Percentiles rank a stretch among this genome's conserved stretches.
Conservation (phyloP, 2,113 vertebrate species). For the Rhea pennata region DNA sequence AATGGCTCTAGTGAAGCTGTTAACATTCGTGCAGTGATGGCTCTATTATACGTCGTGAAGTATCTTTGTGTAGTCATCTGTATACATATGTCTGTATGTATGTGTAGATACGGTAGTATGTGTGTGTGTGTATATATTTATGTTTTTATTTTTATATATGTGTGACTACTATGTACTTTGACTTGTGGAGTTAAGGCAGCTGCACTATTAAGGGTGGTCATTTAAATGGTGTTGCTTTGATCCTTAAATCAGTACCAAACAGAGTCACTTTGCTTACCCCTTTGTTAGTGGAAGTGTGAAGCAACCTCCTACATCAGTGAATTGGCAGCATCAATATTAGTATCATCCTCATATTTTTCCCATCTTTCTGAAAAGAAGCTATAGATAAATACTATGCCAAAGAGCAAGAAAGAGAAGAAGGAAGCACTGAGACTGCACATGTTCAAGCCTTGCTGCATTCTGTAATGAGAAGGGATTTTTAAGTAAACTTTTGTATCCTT, state of each 20-base stretch:
- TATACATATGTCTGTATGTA: no score
- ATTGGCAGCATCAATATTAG: not conserved
- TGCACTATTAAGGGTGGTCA: not conserved
- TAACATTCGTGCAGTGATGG: not conserved
- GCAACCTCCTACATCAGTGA: not conserved
- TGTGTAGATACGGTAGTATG: not conserved
- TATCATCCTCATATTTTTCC: not conserved
- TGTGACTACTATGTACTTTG: not conserved
- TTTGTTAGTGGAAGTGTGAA: not conserved
- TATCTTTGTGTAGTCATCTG: not conserved
- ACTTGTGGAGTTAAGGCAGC: not conserved
- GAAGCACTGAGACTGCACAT: not conserved
- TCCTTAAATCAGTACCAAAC: not conserved
- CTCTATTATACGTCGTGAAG: not conserved
- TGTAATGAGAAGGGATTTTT: not conserved
- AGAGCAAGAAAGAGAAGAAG: not conserved
- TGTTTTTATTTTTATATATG: no score
- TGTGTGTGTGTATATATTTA: no score
- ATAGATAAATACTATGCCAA: not conserved
- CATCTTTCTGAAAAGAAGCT: not conserved
- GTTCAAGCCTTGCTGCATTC: not conserved
- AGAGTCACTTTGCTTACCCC: not conserved
- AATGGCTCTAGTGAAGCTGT: no score
- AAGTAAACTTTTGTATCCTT: not conserved
- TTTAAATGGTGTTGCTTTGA: not conserved